These are phyloP conservation scores for Uloborus diversus DNA, from an alignment of 1,140 invertebrate species.

Conservation along the genomic window DNA sequence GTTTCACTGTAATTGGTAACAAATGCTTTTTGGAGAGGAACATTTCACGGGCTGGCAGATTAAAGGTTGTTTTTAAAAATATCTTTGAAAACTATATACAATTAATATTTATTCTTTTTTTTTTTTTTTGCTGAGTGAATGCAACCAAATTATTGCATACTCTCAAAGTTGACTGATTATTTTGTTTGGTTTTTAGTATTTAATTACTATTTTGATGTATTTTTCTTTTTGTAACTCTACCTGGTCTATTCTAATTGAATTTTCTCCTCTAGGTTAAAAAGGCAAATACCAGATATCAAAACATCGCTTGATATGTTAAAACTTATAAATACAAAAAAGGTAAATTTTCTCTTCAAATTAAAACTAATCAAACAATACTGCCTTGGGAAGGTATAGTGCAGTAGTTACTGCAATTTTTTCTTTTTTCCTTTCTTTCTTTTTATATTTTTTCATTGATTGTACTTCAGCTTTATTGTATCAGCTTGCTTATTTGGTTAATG, in stretches of 20 bases:
- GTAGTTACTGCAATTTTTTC: background rate
- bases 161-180: too few relatives aligned
- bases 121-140: too few relatives aligned
- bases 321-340: constrained; percentile 83
- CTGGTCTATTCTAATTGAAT: too few relatives aligned
- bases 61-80: too few relatives aligned
- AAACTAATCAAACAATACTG: background rate
- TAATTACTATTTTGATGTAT: background rate
- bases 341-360: constrained; percentile 63
- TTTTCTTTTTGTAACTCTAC: background rate
- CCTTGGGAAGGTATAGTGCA: background rate
- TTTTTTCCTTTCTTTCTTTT: background rate
- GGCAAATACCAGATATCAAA: constrained; percentile 92
- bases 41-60: too few relatives aligned
- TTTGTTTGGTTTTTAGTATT: background rate
- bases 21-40: too few relatives aligned
- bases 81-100: too few relatives aligned
- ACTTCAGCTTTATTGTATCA: background rate
- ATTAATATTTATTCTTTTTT: too few relatives aligned
- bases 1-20: too few relatives aligned
- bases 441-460: background rate
- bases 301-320: constrained; percentile 92
- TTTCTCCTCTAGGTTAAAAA: constrained; percentile 78
- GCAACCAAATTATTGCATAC: too few relatives aligned
- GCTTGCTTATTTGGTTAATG: background rate